phyloP scores from a whole-genome alignment of 2,888 invertebrate genomes.

The Drosophila aldrichi region DNA sequence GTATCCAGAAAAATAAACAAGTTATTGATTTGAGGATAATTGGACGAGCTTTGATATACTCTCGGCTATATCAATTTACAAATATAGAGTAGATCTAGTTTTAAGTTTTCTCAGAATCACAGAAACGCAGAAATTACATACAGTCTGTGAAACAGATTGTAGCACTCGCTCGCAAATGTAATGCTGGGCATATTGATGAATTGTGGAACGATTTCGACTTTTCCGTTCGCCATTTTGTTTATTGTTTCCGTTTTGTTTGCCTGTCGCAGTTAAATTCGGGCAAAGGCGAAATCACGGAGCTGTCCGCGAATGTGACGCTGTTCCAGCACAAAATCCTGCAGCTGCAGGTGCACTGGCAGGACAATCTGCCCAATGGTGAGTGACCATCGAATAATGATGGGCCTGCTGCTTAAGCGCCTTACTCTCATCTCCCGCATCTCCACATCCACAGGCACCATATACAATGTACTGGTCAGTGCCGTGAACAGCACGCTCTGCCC shows the following conservation, averaged over 20 bases:
- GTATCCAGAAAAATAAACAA: background rate
- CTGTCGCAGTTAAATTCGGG: background rate
- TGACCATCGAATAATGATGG: background rate
- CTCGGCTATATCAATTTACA: too few species aligned
- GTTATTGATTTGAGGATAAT: background rate
- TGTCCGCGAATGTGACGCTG: constrained; percentile 67
- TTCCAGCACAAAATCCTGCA: constrained; percentile 69
- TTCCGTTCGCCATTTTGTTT: too few species aligned
- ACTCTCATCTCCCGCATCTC: too few species aligned
- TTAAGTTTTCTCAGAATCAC: too few species aligned
- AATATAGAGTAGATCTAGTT: too few species aligned
- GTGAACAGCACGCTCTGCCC: constrained; percentile 72
- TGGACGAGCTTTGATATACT: too few species aligned
- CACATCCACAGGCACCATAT: constrained; percentile 79
- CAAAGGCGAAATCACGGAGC: constrained; percentile 52
- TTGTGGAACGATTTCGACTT: too few species aligned
- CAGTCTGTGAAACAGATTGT: too few species aligned
- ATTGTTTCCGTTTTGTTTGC: background rate
- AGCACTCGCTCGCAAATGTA: too few species aligned
- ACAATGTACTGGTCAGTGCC: constrained; percentile 79
- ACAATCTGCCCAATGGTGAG: constrained; percentile 78
- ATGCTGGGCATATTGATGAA: too few species aligned
- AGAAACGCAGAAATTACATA: too few species aligned
- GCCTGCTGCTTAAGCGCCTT: background rate
- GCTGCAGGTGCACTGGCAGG: constrained; percentile 80